phyloP scores from a whole-genome alignment of 2,113 vertebrate genomes.

The Octodon degus region DNA sequence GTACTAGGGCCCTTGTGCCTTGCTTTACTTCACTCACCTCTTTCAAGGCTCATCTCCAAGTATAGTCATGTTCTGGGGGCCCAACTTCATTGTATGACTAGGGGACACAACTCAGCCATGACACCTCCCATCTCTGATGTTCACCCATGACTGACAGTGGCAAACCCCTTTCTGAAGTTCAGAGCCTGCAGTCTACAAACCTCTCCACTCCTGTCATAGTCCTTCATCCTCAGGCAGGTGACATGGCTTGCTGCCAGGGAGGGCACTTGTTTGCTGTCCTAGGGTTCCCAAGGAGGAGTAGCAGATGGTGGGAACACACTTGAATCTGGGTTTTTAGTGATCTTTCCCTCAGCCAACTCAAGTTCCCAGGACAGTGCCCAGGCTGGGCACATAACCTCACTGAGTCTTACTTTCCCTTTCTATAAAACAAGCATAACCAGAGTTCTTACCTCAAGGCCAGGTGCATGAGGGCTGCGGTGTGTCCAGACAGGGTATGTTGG shows the following conservation, averaged over 20 bases:
- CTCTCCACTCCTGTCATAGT: background rate
- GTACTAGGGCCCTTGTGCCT: background rate
- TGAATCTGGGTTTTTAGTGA: background rate
- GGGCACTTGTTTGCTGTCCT: background rate
- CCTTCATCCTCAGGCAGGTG: background rate
- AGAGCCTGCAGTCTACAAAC: background rate
- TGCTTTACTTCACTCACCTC: background rate
- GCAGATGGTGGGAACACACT: background rate
- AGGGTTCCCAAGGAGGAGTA: background rate
- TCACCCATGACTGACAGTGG: background rate
- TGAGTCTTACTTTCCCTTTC: background rate
- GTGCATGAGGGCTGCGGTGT: fast-evolving
- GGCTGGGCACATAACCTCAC: background rate
- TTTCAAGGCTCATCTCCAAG: background rate
- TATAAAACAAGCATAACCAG: background rate
- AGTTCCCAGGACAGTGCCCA: background rate
- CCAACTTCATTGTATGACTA: background rate
- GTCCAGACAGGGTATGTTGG: background rate
- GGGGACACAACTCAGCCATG: fast-evolving
- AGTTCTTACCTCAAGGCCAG: background rate
- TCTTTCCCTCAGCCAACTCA: background rate
- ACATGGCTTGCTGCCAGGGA: background rate
- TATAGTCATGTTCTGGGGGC: background rate
- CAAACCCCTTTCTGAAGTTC: background rate
- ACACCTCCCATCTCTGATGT: background rate